A percentile compares a stretch with the other conserved stretches of the same genome.
Conservation (phyloP, 2,797 vertebrate species). For the Cirrhinus molitorella region DNA sequence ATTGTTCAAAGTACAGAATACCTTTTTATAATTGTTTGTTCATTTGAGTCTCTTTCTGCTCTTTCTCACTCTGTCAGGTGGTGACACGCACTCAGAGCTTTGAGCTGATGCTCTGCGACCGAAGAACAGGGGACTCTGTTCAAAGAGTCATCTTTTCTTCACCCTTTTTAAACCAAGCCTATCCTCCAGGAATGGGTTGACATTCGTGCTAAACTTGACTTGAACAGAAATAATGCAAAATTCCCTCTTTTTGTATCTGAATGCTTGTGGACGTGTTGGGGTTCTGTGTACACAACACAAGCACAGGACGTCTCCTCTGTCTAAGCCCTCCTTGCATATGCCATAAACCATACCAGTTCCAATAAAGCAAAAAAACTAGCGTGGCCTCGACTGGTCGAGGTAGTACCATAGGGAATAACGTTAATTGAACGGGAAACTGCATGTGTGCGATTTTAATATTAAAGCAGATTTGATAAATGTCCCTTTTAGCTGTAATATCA, state of each 20-base stretch:
- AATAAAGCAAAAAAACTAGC: neutral
- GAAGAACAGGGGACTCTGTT: slow-evolving; percentile 79
- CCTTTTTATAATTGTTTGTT: neutral
- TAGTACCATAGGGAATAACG: neutral
- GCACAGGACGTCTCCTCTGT: neutral
- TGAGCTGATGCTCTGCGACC: slow-evolving; percentile 70
- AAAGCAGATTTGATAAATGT: slow-evolving; percentile 13
- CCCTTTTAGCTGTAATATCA: neutral
- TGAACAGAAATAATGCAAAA: slow-evolving; percentile 44
- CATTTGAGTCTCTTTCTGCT: neutral
- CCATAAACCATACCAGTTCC: neutral
- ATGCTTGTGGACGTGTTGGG: neutral
- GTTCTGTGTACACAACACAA: neutral
- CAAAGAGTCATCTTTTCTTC: slow-evolving; percentile 73
- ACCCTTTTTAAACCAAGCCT: slow-evolving; percentile 52
- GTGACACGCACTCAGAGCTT: slow-evolving; percentile 83
- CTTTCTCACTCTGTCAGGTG: slow-evolving; percentile 72
- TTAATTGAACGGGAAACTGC: slow-evolving; percentile 5
- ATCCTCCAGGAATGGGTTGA: slow-evolving; percentile 58
- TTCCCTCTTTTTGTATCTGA: slow-evolving; percentile 28
- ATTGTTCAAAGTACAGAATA: neutral
- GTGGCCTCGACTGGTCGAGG: neutral
- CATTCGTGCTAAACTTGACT: slow-evolving; percentile 55
- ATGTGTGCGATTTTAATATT: slow-evolving; percentile 29
- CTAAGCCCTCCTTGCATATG: neutral